Percentiles rank a stretch among this genome's conserved stretches.
Evolutionary conservation across 64 coral and sea anemone genomes (phyloP).

Genomic region (Montipora sp.): DNA sequence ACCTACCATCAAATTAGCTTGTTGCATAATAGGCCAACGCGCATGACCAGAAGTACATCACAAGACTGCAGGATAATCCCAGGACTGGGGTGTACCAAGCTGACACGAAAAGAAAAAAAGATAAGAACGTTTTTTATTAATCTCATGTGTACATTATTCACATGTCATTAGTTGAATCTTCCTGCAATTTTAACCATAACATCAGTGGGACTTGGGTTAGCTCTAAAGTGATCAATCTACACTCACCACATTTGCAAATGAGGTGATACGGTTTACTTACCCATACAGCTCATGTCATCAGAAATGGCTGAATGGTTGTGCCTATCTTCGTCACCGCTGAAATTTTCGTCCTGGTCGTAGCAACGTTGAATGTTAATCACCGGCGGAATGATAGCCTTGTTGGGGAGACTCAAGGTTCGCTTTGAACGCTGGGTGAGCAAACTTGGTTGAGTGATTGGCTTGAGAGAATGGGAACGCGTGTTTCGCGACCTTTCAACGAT

Average conservation of each 20-base stretch:
- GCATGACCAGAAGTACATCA: constrained; percentile 51
- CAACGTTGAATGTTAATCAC: constrained; percentile 32
- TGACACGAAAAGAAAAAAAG: background rate
- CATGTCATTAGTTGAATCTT: too few species aligned
- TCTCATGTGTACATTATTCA: too few species aligned
- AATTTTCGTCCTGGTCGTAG: constrained; percentile 15
- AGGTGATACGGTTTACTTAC: background rate
- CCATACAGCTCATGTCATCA: background rate
- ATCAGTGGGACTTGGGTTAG: too few species aligned
- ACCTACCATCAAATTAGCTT: background rate
- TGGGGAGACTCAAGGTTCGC: constrained; percentile 29
- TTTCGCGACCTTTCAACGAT: background rate
- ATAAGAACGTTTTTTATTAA: background rate
- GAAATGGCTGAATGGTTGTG: background rate
- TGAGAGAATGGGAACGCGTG: constrained; percentile 30
- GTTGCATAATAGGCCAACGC: constrained; percentile 34
- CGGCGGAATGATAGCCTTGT: constrained; percentile 18
- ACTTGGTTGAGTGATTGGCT: constrained; percentile 22
- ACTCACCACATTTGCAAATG: too few species aligned
- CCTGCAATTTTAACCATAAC: too few species aligned
- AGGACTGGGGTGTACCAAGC: constrained; percentile 50
- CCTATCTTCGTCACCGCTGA: background rate
- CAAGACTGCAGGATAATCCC: constrained; percentile 33
- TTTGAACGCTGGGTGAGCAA: constrained; percentile 51
- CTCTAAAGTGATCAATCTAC: too few species aligned